Percentiles rank a stretch among this genome's conserved stretches.
Conservation (phyloP, 2,797 vertebrate species). For the Lindbergichthys nudifrons region DNA sequence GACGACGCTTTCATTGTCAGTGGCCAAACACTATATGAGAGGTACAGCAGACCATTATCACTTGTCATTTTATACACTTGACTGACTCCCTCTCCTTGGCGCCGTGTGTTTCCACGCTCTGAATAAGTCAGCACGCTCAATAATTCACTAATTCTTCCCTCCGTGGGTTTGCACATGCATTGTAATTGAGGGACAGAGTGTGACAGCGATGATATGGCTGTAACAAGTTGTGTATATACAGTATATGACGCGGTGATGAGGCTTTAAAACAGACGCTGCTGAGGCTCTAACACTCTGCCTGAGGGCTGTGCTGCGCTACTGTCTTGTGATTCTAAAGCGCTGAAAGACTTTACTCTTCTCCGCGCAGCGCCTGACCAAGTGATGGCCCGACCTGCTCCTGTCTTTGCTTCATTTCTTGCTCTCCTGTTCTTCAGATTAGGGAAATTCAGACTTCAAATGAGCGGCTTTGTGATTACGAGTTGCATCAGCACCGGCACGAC, state of each 20-base stretch:
- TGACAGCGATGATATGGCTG: constrained; percentile 40
- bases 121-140: constrained; percentile 75
- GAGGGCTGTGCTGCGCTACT: not conserved
- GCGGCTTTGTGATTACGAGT: constrained; percentile 65
- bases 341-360: constrained; percentile 52
- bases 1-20: constrained; percentile 53
- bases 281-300: not conserved
- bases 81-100: constrained; percentile 28
- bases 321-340: constrained; percentile 45
- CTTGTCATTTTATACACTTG: constrained; percentile 55
- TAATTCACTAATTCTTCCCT: constrained; percentile 72
- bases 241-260: constrained; percentile 20
- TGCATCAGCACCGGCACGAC: constrained; percentile 57
- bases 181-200: constrained; percentile 37
- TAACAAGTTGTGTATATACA: constrained; percentile 3
- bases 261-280: constrained; percentile 8
- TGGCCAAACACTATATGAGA: constrained; percentile 31
- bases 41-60: constrained; percentile 61
- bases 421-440: constrained; percentile 61
- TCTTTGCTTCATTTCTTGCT: constrained; percentile 22
- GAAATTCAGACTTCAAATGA: constrained; percentile 68
- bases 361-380: constrained; percentile 52
- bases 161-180: constrained; percentile 33
- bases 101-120: constrained; percentile 59
- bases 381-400: constrained; percentile 22